These are phyloP conservation scores for Barnardius zonarius DNA, from an alignment of 2,113 vertebrate genomes.

Conservation along the genomic window DNA sequence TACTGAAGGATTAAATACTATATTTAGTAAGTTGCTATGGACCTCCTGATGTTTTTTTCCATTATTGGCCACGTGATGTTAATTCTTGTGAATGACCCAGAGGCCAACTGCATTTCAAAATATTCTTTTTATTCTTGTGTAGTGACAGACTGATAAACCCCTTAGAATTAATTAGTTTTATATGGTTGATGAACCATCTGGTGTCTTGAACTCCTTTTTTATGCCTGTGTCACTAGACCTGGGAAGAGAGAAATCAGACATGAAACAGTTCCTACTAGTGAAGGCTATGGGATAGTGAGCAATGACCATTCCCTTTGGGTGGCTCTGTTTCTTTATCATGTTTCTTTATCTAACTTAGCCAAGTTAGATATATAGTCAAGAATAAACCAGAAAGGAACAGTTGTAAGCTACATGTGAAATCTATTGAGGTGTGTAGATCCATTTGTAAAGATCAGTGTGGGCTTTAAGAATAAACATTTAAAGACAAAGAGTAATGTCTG, in stretches of 20 bases:
- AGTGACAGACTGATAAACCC: not conserved
- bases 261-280: not conserved
- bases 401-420: not conserved
- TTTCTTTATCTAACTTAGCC: not conserved
- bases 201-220: not conserved
- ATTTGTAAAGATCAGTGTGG: not conserved
- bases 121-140: not conserved
- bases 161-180: not conserved
- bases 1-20: not conserved
- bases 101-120: not conserved
- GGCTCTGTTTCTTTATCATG: not conserved
- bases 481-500: not conserved
- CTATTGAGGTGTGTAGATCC: not conserved
- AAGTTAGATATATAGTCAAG: not conserved
- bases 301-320: not conserved
- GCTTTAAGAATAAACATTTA: not conserved
- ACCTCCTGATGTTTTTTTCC: not conserved
- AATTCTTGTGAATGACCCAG: not conserved
- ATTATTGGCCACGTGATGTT: not conserved
- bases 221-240: rapidly evolving
- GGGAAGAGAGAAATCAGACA: not conserved
- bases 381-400: not conserved
- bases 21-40: not conserved
- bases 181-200: not conserved
- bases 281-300: not conserved